Evolutionary conservation across 2,113 vertebrate genomes (phyloP).

Genomic region (Tinamus guttatus): DNA sequence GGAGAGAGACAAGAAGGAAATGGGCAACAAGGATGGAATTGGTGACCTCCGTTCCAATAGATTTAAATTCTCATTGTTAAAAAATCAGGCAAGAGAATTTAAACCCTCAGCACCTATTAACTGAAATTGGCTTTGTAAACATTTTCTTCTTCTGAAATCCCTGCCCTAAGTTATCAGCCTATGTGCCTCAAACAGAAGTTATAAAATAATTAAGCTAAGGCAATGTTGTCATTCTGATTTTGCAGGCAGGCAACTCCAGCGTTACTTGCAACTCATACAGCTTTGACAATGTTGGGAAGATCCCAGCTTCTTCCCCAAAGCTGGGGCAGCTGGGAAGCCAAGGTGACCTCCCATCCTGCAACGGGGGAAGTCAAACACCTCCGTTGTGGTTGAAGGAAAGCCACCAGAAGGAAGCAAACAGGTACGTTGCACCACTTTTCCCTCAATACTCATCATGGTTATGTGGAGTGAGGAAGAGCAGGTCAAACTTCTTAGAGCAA

Average conservation of each 20-base stretch:
- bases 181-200: background rate
- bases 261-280: background rate
- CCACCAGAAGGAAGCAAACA: accelerated
- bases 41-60: background rate
- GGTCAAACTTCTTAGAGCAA: accelerated
- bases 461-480: background rate
- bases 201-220: background rate
- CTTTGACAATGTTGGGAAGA: background rate
- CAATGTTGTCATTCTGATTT: background rate
- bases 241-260: background rate
- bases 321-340: background rate
- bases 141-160: accelerated
- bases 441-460: background rate
- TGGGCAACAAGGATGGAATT: background rate
- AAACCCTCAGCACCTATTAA: background rate
- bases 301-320: background rate
- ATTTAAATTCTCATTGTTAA: background rate
- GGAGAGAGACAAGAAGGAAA: background rate
- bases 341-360: background rate
- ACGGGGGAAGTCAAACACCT: background rate
- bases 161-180: background rate
- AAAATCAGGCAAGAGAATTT: background rate
- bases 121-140: background rate
- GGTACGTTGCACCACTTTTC: accelerated
- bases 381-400: background rate